Conservation (phyloP, 2,113 vertebrate species). For the Geococcyx californianus region DNA sequence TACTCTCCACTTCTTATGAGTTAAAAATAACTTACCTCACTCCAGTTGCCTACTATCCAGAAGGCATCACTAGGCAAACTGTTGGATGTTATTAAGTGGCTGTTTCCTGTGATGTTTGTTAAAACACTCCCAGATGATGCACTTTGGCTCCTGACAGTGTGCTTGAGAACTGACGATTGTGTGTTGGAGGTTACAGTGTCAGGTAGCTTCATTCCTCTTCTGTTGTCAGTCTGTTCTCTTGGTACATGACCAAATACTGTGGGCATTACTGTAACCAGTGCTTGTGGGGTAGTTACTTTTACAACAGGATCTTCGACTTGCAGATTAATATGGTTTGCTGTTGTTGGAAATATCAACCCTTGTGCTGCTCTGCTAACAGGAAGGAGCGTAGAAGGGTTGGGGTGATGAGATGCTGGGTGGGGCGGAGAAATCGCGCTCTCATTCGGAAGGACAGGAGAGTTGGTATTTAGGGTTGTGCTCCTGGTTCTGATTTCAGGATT, state of each 20-base stretch:
- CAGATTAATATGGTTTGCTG: neutral
- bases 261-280: neutral
- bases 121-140: conserved; percentile 16
- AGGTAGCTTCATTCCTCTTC: neutral
- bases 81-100: conserved; percentile 20
- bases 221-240: neutral
- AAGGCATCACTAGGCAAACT: conserved; percentile 46
- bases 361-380: neutral
- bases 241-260: neutral
- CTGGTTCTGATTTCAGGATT: conserved; percentile 14
- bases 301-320: neutral
- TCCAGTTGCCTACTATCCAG: conserved; percentile 90
- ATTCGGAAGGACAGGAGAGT: neutral
- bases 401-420: neutral
- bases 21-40: conserved; percentile 45
- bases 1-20: neutral
- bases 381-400: neutral
- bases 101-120: conserved; percentile 25
- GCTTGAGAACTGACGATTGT: neutral
- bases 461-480: neutral
- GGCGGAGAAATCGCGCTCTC: neutral
- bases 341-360: neutral
- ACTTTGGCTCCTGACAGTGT: conserved; percentile 6
- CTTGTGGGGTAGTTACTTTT: neutral
- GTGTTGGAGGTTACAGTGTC: neutral